These are phyloP conservation scores for Coptodon rendalli DNA, from an alignment of 2,113 vertebrate species.

Conservation along the genomic window DNA sequence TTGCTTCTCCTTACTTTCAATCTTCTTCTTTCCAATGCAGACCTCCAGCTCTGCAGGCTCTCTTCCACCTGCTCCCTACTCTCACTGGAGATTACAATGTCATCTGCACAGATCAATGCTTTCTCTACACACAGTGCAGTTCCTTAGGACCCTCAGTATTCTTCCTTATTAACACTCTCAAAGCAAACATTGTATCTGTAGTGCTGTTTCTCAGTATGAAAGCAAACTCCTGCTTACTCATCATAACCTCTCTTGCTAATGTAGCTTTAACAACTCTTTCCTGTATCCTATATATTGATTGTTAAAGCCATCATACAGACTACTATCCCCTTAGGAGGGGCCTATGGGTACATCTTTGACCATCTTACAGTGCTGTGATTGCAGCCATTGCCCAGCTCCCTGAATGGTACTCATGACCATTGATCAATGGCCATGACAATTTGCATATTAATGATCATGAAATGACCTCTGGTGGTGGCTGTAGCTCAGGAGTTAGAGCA, in stretches of 20 bases:
- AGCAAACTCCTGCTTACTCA: not conserved
- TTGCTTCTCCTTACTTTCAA: not conserved
- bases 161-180: not conserved
- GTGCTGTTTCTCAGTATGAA: not conserved
- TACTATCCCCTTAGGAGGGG: not conserved
- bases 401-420: rapidly evolving
- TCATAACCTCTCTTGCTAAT: not conserved
- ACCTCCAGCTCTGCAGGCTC: not conserved
- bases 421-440: not conserved
- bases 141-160: not conserved
- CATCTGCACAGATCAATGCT: not conserved
- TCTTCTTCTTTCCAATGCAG: not conserved
- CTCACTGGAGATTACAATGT: not conserved
- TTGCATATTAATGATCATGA: not conserved
- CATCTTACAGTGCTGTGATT: not conserved
- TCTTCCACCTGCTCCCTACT: not conserved
- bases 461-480: not conserved
- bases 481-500: not conserved
- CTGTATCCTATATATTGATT: not conserved
- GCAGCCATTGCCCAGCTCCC: rapidly evolving
- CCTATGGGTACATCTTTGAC: not conserved
- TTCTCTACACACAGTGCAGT: not conserved
- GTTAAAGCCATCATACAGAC: not conserved
- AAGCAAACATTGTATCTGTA: not conserved
- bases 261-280: not conserved